These are phyloP conservation scores for Hypsibius dujardini DNA, from an alignment of 1,140 invertebrate species.

Conservation along the genomic window DNA sequence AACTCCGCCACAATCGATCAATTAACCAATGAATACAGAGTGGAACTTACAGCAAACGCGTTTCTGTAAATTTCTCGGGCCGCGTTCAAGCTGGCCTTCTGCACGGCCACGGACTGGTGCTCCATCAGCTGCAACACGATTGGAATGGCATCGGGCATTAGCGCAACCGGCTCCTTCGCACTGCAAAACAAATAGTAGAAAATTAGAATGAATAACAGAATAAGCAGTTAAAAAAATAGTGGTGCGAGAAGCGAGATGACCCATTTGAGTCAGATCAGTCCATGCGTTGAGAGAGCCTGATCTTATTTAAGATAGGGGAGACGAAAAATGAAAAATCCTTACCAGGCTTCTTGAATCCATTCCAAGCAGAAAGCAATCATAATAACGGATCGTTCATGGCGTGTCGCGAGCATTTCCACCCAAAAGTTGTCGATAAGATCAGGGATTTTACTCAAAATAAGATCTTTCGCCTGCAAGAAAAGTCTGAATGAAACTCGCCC, in stretches of 20 bases:
- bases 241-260: background rate
- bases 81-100: background rate
- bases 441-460: background rate
- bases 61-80: background rate
- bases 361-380: constrained; percentile 1
- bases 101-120: background rate
- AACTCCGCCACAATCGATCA: background rate
- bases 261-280: background rate
- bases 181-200: background rate
- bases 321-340: constrained; percentile 1
- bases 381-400: background rate
- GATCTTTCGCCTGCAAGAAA: background rate
- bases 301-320: background rate
- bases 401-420: background rate
- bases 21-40: background rate
- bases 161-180: background rate
- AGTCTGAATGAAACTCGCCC: background rate
- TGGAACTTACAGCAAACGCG: background rate
- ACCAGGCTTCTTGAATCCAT: constrained; percentile 12
- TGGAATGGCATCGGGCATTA: background rate
- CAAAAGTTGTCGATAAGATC: constrained; percentile 16
- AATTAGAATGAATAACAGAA: background rate
- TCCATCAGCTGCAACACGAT: background rate
- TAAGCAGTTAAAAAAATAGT: background rate
- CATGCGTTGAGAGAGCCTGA: background rate